These are phyloP conservation scores for Rhincodon typus DNA, from an alignment of 2,797 vertebrate genomes.

Conservation along the genomic window DNA sequence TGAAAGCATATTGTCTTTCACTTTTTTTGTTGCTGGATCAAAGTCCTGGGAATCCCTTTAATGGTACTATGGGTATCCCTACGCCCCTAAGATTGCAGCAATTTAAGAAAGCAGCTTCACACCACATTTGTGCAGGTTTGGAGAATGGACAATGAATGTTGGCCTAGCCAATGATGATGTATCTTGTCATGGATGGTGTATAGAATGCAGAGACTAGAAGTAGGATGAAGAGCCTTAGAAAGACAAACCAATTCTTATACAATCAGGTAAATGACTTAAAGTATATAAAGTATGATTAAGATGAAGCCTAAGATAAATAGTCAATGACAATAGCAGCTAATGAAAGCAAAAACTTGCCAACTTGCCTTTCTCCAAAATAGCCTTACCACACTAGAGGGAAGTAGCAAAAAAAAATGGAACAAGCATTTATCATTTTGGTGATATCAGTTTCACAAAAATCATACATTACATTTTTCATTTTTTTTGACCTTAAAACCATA, in stretches of 20 bases:
- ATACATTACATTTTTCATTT: not conserved
- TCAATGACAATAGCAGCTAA: not conserved
- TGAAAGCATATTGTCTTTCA: too few relatives aligned
- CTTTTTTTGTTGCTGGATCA: too few relatives aligned
- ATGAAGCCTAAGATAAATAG: not conserved
- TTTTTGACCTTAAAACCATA: not conserved
- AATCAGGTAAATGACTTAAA: not conserved
- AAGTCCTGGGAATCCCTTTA: too few relatives aligned
- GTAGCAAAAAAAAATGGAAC: not conserved
- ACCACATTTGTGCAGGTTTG: too few relatives aligned
- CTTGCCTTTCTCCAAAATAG: not conserved
- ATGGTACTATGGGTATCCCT: too few relatives aligned
- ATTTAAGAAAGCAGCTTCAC: too few relatives aligned
- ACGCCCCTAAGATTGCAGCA: too few relatives aligned
- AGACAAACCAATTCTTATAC: not conserved
- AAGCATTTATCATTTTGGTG: not conserved
- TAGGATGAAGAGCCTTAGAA: not conserved
- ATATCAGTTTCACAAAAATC: not conserved
- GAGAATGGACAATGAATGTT: too few relatives aligned
- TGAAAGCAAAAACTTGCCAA: not conserved
- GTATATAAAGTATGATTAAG: not conserved
- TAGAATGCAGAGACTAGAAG: not conserved
- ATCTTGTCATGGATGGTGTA: not conserved
- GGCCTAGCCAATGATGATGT: too few relatives aligned
- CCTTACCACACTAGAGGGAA: not conserved